phyloP scores from a whole-genome alignment of 2,113 vertebrate genomes.

The Eretmochelys imbricata region DNA sequence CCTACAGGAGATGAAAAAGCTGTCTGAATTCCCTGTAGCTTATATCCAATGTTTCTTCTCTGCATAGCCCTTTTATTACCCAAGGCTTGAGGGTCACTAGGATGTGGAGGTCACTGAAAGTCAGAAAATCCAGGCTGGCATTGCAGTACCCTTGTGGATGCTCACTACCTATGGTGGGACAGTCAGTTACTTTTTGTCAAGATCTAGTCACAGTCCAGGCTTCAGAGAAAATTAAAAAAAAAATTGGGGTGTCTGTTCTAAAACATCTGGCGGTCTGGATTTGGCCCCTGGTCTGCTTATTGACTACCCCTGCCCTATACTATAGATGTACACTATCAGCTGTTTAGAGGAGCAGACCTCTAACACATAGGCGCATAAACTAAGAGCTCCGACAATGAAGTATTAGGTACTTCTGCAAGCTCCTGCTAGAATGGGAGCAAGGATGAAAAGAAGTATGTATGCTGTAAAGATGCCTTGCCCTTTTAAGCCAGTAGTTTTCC shows the following conservation, averaged over 20 bases:
- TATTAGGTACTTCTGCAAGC: background rate
- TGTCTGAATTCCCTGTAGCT: background rate
- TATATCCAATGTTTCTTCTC: background rate
- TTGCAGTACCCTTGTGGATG: rapidly evolving
- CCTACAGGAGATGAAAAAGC: rapidly evolving
- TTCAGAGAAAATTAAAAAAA: too few species aligned
- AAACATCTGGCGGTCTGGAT: too few species aligned
- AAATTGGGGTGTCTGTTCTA: too few species aligned
- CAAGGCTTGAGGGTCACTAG: too few species aligned
- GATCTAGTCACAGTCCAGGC: too few species aligned
- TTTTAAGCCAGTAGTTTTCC: background rate
- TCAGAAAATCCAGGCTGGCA: rapidly evolving
- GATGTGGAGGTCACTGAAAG: rapidly evolving
- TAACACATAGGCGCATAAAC: background rate
- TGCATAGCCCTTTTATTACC: too few species aligned
- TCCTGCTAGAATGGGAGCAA: background rate
- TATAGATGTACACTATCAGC: background rate
- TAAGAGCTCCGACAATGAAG: background rate
- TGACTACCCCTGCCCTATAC: too few species aligned
- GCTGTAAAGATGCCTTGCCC: background rate
- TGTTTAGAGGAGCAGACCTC: background rate
- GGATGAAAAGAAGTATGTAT: background rate
- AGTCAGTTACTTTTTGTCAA: too few species aligned
- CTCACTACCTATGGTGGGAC: rapidly evolving
- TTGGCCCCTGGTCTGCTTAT: too few species aligned